Evolutionary conservation across 2,888 invertebrate species (phyloP).

Genomic region (Hemithea aestivaria): DNA sequence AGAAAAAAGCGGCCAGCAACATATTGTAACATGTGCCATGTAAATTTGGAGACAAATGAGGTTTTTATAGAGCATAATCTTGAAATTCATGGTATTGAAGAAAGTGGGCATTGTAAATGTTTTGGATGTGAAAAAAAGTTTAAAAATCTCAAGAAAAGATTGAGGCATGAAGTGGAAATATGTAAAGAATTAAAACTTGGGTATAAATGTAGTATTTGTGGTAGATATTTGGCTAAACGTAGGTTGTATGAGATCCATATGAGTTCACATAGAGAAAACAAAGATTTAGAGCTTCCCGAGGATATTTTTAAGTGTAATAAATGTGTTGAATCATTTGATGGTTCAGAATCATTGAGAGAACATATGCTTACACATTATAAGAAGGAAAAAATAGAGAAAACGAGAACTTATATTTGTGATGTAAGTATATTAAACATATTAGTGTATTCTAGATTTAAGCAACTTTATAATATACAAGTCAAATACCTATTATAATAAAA

Average conservation of each 20-base stretch:
- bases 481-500: too few relatives aligned
- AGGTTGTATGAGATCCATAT: constrained; percentile 54
- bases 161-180: constrained; percentile 52
- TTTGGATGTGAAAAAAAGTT: constrained; percentile 64
- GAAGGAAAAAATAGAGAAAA: constrained; percentile 24
- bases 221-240: constrained; percentile 48
- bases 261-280: constrained; percentile 50
- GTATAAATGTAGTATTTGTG: constrained; percentile 55
- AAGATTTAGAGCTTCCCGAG: constrained; percentile 39
- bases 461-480: background rate
- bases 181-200: constrained; percentile 62
- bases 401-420: constrained; percentile 63
- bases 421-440: constrained; percentile 44
- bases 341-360: constrained; percentile 40
- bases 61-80: constrained; percentile 45
- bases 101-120: constrained; percentile 49
- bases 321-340: constrained; percentile 49
- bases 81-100: constrained; percentile 46
- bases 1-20: constrained; percentile 37
- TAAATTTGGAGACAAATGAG: constrained; percentile 41
- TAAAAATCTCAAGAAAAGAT: constrained; percentile 44
- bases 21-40: constrained; percentile 55
- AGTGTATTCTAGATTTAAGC: too few relatives aligned
- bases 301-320: constrained; percentile 56
- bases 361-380: constrained; percentile 43